A percentile compares a stretch with the other conserved stretches of the same genome.
phyloP scores from a whole-genome alignment of 2,113 vertebrate species.

The Nothobranchius kuhntae region DNA sequence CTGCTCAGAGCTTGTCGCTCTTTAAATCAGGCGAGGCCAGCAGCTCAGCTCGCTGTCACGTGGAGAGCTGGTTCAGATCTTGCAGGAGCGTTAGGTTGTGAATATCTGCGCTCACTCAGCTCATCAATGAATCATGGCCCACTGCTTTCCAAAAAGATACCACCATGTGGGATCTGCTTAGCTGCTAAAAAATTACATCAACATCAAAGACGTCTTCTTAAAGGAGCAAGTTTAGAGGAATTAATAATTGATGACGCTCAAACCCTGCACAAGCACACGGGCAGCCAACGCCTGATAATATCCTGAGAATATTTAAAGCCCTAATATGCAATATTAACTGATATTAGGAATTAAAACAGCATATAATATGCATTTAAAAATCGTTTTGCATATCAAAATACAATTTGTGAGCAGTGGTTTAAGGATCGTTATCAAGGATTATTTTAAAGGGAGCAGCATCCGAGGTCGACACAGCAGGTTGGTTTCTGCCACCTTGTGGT shows the following conservation, averaged over 20 bases:
- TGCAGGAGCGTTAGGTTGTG: slow-evolving; percentile 45
- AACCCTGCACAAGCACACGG: slow-evolving; percentile 69
- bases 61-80: slow-evolving; percentile 40
- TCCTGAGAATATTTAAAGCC: slow-evolving; percentile 74
- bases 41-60: slow-evolving; percentile 38
- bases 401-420: slow-evolving; percentile 72
- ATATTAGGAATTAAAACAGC: slow-evolving; percentile 76
- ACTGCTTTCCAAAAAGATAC: slow-evolving; percentile 62
- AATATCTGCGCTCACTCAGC: slow-evolving; percentile 67
- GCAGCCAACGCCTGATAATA: slow-evolving; percentile 65
- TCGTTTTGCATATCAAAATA: slow-evolving; percentile 78
- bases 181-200: slow-evolving; percentile 72
- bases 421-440: slow-evolving; percentile 53
- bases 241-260: slow-evolving; percentile 78
- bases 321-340: slow-evolving; percentile 77
- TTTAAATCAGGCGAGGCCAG: slow-evolving; percentile 16
- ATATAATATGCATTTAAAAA: slow-evolving; percentile 77
- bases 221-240: slow-evolving; percentile 78
- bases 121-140: slow-evolving; percentile 72
- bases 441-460: slow-evolving; percentile 31
- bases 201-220: slow-evolving; percentile 77
- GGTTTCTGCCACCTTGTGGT: slow-evolving; percentile 65
- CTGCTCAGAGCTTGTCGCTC: slow-evolving; percentile 7
- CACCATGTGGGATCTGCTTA: slow-evolving; percentile 68
- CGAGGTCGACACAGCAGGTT: slow-evolving; percentile 30